These are phyloP conservation scores for Clamator glandarius DNA, from an alignment of 2,797 vertebrate genomes.

Conservation along the genomic window DNA sequence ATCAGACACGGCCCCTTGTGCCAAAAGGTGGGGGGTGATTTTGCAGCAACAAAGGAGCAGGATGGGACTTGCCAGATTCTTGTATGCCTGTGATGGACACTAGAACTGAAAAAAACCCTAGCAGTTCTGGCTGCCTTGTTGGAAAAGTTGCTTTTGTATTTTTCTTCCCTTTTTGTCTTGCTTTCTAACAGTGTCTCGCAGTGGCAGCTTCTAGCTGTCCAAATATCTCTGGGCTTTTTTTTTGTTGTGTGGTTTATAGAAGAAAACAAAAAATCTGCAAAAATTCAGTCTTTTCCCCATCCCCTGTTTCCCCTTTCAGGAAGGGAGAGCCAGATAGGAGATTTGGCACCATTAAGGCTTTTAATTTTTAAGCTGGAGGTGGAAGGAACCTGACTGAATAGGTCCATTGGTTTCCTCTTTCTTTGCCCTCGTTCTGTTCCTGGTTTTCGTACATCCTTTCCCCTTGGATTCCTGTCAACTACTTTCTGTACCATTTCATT, in stretches of 20 bases:
- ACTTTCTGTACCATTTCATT: background rate
- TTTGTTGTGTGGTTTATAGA: background rate
- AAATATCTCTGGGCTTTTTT: constrained; percentile 7
- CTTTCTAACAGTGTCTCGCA: background rate
- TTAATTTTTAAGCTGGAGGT: background rate
- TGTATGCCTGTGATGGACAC: background rate
- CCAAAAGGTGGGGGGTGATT: constrained; percentile 50
- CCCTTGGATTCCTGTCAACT: background rate
- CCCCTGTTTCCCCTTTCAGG: background rate
- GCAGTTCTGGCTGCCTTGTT: constrained; percentile 4
- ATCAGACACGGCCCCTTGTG: background rate
- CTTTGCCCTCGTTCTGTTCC: background rate
- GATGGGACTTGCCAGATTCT: constrained; percentile 57
- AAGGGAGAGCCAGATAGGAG: background rate
- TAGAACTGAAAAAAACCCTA: background rate
- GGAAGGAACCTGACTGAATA: background rate
- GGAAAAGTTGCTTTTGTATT: constrained; percentile 39
- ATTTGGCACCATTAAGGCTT: background rate
- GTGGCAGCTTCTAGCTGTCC: constrained; percentile 20
- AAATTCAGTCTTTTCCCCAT: background rate
- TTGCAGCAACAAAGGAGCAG: constrained; percentile 44
- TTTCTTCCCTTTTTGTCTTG: constrained; percentile 12
- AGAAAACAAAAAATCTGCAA: background rate
- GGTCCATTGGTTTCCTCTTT: background rate
- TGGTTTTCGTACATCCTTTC: background rate